These are phyloP conservation scores for Mechanitis messenoides DNA, from an alignment of 2,888 invertebrate genomes.

Conservation along the genomic window DNA sequence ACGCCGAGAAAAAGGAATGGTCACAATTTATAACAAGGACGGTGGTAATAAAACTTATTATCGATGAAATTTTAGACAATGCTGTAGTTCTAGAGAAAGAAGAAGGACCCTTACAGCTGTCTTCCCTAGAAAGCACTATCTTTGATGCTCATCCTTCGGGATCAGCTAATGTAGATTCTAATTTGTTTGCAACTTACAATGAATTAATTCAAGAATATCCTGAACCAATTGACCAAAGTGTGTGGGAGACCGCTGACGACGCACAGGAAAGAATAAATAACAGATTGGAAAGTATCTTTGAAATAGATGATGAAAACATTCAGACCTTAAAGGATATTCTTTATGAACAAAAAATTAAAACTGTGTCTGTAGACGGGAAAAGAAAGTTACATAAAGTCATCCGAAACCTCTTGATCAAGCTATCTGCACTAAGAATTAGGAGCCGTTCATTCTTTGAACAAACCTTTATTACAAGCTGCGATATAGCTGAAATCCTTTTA, in stretches of 20 bases:
- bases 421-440: conserved; percentile 56
- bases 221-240: conserved; percentile 61
- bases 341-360: conserved; percentile 63
- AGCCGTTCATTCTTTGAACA: conserved; percentile 75
- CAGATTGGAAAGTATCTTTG: conserved; percentile 63
- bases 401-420: conserved; percentile 42
- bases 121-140: conserved; percentile 55
- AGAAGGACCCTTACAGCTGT: conserved; percentile 29
- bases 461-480: conserved; percentile 68
- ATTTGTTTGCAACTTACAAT: conserved; percentile 52
- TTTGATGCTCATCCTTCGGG: conserved; percentile 65
- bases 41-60: conserved; percentile 48
- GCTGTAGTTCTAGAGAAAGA: conserved; percentile 24
- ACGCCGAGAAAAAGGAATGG: conserved; percentile 47
- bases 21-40: conserved; percentile 45
- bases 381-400: conserved; percentile 49
- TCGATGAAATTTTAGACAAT: conserved; percentile 51
- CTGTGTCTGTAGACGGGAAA: conserved; percentile 57
- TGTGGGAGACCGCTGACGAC: conserved; percentile 70
- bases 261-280: conserved; percentile 61
- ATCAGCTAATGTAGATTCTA: conserved; percentile 50
- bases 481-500: conserved; percentile 76
- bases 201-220: conserved; percentile 62
- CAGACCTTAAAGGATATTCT: conserved; percentile 52
- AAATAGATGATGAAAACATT: conserved; percentile 63